These are phyloP conservation scores for Aurelia sp. DNA, from an alignment of 30 jellyfish, hydroid and myxozoan species.

Conservation along the genomic window DNA sequence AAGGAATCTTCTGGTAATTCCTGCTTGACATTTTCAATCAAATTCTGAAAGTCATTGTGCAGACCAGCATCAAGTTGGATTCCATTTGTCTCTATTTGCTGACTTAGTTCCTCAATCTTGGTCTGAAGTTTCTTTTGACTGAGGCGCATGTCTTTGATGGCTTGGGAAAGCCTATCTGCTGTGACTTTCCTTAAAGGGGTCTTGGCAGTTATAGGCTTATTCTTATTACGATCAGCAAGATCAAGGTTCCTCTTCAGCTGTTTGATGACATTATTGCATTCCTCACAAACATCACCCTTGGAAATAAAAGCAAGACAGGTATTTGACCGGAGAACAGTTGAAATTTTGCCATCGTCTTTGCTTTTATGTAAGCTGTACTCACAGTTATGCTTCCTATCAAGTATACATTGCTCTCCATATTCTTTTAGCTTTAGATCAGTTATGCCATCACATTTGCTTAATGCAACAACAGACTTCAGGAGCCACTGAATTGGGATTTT, in stretches of 20 bases:
- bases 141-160: conserved; percentile 29
- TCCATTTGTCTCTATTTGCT: conserved; percentile 28
- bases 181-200: conserved; percentile 55
- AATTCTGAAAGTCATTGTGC: conserved; percentile 44
- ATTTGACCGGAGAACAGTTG: conserved; percentile 42
- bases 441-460: conserved; percentile 50
- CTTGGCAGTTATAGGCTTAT: conserved; percentile 33
- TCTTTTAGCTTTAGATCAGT: conserved; percentile 29
- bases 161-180: conserved; percentile 35
- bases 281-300: conserved; percentile 43
- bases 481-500: conserved; percentile 48
- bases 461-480: conserved; percentile 41
- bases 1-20: conserved; percentile 50
- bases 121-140: conserved; percentile 24
- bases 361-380: conserved; percentile 31
- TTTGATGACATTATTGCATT: conserved; percentile 41
- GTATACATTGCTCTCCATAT: conserved; percentile 35
- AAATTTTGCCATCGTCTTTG: conserved; percentile 43
- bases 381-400: conserved; percentile 33
- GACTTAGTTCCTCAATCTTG: conserved; percentile 41
- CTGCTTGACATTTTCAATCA: conserved; percentile 30
- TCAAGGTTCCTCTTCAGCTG: conserved; percentile 43
- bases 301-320: conserved; percentile 43
- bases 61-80: conserved; percentile 45
- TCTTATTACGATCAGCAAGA: conserved; percentile 16